Conservation (phyloP, 1,140 invertebrate genomes). For the Drosophila trapezifrons region DNA sequence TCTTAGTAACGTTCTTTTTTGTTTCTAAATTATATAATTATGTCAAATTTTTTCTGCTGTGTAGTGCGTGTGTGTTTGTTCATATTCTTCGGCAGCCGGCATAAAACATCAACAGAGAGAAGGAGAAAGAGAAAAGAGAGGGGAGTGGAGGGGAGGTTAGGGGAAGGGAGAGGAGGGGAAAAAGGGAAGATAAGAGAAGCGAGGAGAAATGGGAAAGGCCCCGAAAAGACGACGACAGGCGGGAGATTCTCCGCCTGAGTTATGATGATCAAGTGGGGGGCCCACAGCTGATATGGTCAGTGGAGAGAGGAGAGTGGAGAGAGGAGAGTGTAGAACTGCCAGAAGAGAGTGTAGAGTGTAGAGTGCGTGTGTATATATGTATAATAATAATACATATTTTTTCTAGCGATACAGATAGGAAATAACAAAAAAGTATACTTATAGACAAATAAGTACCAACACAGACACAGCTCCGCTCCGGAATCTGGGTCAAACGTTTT, state of each 20-base stretch:
- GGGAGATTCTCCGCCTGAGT: constrained; percentile 12
- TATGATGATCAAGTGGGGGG: constrained; percentile 15
- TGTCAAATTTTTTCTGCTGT: constrained; percentile 14
- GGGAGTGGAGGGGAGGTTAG: too few species aligned
- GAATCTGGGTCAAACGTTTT: constrained; percentile 79
- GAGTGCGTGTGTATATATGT: background rate
- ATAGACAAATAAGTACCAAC: constrained; percentile 48
- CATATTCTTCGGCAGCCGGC: constrained; percentile 60
- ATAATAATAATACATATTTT: constrained; percentile 52
- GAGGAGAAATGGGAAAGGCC: constrained; percentile 10
- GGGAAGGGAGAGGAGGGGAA: too few species aligned
- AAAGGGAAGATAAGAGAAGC: background rate
- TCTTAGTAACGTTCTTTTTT: background rate
- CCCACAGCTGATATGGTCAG: constrained; percentile 6
- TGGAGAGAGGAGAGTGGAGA: constrained; percentile 1
- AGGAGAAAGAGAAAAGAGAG: background rate
- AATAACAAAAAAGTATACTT: constrained; percentile 49
- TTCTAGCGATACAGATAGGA: constrained; percentile 53
- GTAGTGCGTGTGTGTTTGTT: constrained; percentile 39
- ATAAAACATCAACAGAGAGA: constrained; percentile 44
- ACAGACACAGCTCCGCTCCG: constrained; percentile 42
- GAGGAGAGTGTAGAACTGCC: background rate
- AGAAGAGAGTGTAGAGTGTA: constrained; percentile 1
- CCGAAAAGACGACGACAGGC: constrained; percentile 1
- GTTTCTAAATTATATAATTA: background rate